Evolutionary conservation across 2,113 vertebrate genomes (phyloP).

Genomic region (Calcarius ornatus): DNA sequence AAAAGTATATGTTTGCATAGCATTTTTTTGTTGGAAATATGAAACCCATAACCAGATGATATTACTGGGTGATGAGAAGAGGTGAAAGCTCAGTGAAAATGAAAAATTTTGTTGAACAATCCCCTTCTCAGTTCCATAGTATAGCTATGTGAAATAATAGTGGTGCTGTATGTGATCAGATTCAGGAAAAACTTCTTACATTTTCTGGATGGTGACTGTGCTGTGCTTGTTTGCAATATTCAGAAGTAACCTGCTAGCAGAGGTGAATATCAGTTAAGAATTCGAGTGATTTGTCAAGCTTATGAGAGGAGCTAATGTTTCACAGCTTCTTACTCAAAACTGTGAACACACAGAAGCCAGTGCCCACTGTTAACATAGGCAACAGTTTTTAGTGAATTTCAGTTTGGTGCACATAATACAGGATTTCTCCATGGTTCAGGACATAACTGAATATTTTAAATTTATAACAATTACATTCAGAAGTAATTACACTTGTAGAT

Average conservation of each 20-base stretch:
- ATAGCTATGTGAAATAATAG: background rate
- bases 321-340: background rate
- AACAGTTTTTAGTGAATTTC: background rate
- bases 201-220: background rate
- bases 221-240: background rate
- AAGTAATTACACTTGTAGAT: background rate
- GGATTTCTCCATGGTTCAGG: background rate
- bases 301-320: background rate
- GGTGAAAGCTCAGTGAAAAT: background rate
- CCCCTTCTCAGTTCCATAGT: background rate
- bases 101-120: background rate
- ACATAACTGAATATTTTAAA: background rate
- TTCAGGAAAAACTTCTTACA: background rate
- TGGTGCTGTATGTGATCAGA: background rate
- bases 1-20: background rate
- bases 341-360: background rate
- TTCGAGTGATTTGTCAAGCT: background rate
- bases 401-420: background rate
- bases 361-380: background rate
- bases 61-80: background rate
- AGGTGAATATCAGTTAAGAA: background rate
- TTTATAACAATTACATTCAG: background rate
- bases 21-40: background rate
- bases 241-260: background rate
- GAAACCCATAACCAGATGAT: background rate